Conservation (phyloP, 2,888 invertebrate species). For the Ichneumoninae sp. region DNA sequence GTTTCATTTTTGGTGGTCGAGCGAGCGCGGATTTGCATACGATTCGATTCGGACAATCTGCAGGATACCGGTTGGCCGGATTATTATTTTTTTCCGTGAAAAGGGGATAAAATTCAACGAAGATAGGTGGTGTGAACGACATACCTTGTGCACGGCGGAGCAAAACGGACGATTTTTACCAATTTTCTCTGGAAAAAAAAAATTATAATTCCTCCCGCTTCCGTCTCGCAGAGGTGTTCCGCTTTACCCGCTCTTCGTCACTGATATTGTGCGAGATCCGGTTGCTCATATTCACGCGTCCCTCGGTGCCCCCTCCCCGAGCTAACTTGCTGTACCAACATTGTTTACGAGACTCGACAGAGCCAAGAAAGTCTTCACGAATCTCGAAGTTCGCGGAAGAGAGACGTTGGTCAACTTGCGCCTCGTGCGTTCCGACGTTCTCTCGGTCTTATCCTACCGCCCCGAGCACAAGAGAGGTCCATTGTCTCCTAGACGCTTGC, state of each 20-base stretch:
- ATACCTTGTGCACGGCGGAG: no score
- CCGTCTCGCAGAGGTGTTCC: neutral
- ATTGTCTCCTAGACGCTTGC: neutral
- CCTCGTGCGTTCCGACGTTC: slow-evolving; percentile 53
- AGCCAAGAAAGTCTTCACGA: slow-evolving; percentile 58
- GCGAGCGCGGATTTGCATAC: neutral
- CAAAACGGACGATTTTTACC: no score
- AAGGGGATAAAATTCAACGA: no score
- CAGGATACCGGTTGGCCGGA: neutral
- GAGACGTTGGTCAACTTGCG: slow-evolving; percentile 40
- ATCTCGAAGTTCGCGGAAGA: slow-evolving; percentile 57
- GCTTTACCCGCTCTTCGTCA: neutral
- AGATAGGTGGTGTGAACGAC: no score
- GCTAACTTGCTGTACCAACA: slow-evolving; percentile 36
- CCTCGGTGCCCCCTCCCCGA: slow-evolving; percentile 3
- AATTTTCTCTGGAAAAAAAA: neutral
- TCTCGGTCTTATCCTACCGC: neutral
- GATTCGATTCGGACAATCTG: neutral
- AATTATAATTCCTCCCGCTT: no score
- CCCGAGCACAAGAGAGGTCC: neutral
- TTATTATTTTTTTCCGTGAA: neutral
- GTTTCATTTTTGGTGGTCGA: slow-evolving; percentile 11
- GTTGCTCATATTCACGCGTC: slow-evolving; percentile 37
- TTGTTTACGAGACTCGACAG: slow-evolving; percentile 64
- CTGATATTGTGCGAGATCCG: slow-evolving; percentile 45